Evolutionary conservation across 2,113 vertebrate genomes (phyloP).

Genomic region (Grallaria varia): DNA sequence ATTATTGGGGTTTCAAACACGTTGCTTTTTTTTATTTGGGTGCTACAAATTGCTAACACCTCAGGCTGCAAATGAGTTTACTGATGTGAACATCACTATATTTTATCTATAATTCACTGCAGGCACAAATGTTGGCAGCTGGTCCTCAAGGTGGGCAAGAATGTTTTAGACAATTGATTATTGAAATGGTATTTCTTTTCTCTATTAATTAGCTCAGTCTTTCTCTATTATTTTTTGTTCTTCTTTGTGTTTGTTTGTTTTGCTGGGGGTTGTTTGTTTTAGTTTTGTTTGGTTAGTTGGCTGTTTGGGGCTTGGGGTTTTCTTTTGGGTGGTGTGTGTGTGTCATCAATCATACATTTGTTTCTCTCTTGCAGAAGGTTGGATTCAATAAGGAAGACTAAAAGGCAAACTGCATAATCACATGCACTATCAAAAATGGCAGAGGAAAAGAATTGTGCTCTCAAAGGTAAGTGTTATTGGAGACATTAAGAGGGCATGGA

Average conservation of each 20-base stretch:
- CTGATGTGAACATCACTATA: not conserved
- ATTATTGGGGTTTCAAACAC: not conserved
- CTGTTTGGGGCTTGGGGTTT: not conserved
- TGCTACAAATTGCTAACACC: not conserved
- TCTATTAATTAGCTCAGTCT: not conserved
- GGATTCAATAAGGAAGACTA: not conserved
- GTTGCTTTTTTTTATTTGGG: not conserved
- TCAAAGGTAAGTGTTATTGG: not conserved
- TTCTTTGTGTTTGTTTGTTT: not conserved
- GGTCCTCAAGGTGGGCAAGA: not conserved
- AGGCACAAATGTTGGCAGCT: not conserved
- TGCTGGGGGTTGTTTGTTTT: too few species aligned
- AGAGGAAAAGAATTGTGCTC: not conserved
- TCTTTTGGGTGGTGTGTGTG: not conserved
- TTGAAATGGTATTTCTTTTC: not conserved
- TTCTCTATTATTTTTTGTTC: too few species aligned
- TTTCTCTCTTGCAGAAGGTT: not conserved
- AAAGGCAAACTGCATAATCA: not conserved
- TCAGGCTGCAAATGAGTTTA: not conserved
- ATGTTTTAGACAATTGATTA: not conserved
- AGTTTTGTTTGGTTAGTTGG: not conserved
- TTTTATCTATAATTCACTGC: not conserved
- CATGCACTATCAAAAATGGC: not conserved
- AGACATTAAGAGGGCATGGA: not conserved
- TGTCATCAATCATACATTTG: fast-evolving